Percentiles rank a stretch among this genome's conserved stretches.
Conservation (phyloP, 2,888 invertebrate species). For the Abrostola triplasia region DNA sequence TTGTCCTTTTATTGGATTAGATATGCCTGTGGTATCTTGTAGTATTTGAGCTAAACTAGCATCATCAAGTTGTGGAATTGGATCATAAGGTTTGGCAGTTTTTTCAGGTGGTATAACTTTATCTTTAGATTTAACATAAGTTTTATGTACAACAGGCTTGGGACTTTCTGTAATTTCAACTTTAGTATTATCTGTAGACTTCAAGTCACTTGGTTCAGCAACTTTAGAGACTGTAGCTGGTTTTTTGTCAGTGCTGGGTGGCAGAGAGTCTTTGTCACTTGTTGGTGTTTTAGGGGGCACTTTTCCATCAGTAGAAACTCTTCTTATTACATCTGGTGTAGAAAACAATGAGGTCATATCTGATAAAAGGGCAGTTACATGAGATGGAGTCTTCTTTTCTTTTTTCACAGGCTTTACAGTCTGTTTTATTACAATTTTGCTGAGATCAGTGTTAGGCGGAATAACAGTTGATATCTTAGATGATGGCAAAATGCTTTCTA, state of each 20-base stretch:
- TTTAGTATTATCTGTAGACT: constrained; percentile 54
- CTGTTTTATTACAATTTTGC: constrained; percentile 83
- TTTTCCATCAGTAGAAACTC: constrained; percentile 89
- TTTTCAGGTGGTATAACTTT: constrained; percentile 67
- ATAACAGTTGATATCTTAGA: constrained; percentile 62
- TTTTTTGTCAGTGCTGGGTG: constrained; percentile 61
- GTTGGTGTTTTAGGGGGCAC: constrained; percentile 75
- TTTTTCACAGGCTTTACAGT: constrained; percentile 76
- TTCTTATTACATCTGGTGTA: constrained; percentile 93
- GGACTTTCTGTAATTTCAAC: constrained; percentile 59
- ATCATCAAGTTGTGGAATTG: constrained; percentile 84
- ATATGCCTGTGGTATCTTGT: constrained; percentile 76
- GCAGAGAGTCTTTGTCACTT: constrained; percentile 78
- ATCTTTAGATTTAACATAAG: constrained; percentile 69
- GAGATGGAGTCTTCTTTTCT: constrained; percentile 89
- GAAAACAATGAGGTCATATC: constrained; percentile 93
- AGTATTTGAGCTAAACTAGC: constrained; percentile 84
- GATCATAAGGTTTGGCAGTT: constrained; percentile 74
- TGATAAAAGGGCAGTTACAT: constrained; percentile 85
- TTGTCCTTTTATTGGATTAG: constrained; percentile 71
- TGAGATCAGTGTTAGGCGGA: constrained; percentile 62
- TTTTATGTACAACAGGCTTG: constrained; percentile 65
- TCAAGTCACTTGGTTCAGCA: constrained; percentile 54
- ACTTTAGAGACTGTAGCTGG: constrained; percentile 45
- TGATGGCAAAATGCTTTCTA: constrained; percentile 68